Conservation (phyloP, 1,140 invertebrate species). For the Drosophila oshimai region DNA sequence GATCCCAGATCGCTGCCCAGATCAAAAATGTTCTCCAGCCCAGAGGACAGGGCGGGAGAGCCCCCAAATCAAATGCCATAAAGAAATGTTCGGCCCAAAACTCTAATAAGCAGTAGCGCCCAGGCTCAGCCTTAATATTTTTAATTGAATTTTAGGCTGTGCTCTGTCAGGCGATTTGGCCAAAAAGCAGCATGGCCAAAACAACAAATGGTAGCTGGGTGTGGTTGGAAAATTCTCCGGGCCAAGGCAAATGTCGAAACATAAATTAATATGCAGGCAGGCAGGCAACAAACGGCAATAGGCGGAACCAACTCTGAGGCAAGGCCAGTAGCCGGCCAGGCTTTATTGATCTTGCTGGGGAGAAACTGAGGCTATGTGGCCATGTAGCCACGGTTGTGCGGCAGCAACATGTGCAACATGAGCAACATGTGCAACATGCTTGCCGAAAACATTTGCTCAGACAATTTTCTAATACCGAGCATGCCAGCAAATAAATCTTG, state of each 20-base stretch:
- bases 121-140: slow-evolving; percentile 34
- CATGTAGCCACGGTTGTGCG: too few species aligned
- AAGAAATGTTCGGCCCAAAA: slow-evolving; percentile 36
- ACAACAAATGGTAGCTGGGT: slow-evolving; percentile 36
- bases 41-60: slow-evolving; percentile 4
- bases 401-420: slow-evolving; percentile 1
- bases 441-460: slow-evolving; percentile 31
- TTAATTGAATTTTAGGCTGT: slow-evolving; percentile 51
- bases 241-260: slow-evolving; percentile 51
- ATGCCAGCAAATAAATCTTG: slow-evolving; percentile 18
- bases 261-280: slow-evolving; percentile 58
- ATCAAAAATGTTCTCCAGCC: slow-evolving; percentile 26
- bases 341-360: slow-evolving; percentile 29
- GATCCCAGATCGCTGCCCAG: slow-evolving; percentile 18
- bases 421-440: slow-evolving; percentile 34
- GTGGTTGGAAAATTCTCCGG: slow-evolving; percentile 46
- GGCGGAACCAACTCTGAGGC: slow-evolving; percentile 32
- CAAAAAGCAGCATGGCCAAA: background rate
- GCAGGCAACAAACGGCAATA: slow-evolving; percentile 40
- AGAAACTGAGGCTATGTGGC: slow-evolving; percentile 17
- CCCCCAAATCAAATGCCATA: slow-evolving; percentile 35
- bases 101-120: slow-evolving; percentile 46
- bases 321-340: slow-evolving; percentile 43
- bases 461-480: slow-evolving; percentile 36
- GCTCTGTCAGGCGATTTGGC: slow-evolving; percentile 14